Evolutionary conservation across 1,140 invertebrate species (phyloP).

Genomic region (Episyrphus balteatus): DNA sequence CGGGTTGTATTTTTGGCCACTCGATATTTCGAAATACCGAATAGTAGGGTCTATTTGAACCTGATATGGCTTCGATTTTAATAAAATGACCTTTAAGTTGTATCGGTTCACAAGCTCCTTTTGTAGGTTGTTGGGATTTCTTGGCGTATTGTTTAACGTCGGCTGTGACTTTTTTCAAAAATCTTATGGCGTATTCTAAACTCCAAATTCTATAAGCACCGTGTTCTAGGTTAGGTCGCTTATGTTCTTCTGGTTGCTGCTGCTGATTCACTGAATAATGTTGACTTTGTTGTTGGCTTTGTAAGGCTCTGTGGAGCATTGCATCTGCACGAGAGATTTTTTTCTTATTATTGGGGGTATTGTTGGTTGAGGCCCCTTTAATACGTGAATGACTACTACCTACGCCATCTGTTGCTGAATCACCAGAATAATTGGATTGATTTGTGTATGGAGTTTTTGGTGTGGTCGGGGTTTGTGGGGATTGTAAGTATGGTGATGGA

Average conservation of each 20-base stretch:
- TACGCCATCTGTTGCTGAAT: conserved; percentile 3
- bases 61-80: conserved; percentile 30
- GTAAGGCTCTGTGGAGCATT: conserved; percentile 49
- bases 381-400: neutral
- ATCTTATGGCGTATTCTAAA: conserved; percentile 39
- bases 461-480: conserved; percentile 11
- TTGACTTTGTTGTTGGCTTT: neutral
- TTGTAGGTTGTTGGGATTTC: conserved; percentile 1
- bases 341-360: conserved; percentile 5
- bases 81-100: conserved; percentile 24
- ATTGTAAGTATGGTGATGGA: conserved; percentile 6
- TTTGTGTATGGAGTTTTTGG: conserved; percentile 17
- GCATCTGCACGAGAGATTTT: conserved; percentile 53
- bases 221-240: conserved; percentile 13
- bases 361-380: neutral
- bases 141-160: conserved; percentile 16
- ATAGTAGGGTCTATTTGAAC: conserved; percentile 28
- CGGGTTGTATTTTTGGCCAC: conserved; percentile 32
- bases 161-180: conserved; percentile 27
- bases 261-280: neutral
- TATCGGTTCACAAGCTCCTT: conserved; percentile 11
- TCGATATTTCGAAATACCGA: conserved; percentile 33
- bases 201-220: conserved; percentile 39
- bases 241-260: neutral
- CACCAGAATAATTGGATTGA: conserved; percentile 9